Conservation (phyloP, 1,140 invertebrate species). For the Chrysopa pallens region DNA sequence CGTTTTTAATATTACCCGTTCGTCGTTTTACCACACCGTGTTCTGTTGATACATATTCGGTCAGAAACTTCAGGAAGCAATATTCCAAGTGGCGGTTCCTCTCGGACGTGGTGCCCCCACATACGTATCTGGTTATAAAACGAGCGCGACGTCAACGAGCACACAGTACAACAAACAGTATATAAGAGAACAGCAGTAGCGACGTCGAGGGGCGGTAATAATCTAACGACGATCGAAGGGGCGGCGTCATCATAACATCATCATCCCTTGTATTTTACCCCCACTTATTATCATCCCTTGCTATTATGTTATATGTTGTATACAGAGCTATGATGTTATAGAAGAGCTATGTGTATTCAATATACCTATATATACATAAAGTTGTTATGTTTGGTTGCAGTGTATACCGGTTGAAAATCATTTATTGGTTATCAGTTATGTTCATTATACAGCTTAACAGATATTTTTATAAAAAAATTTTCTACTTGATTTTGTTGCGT, state of each 20-base stretch:
- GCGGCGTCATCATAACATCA: neutral
- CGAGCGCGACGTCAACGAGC: neutral
- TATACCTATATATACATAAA: no score
- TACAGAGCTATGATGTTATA: no score
- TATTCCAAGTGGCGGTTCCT: constrained; percentile 25
- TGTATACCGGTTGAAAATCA: no score
- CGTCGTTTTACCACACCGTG: neutral
- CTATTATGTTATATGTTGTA: no score
- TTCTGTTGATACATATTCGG: neutral
- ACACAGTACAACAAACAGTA: neutral
- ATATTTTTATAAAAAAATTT: no score
- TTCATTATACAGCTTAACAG: no score
- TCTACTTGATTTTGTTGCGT: no score
- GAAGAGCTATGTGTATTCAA: no score
- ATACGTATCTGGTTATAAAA: neutral
- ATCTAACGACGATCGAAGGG: neutral
- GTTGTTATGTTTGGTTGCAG: no score
- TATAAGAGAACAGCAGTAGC: neutral
- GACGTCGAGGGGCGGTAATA: neutral
- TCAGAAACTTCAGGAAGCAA: constrained; percentile 18
- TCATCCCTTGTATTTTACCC: neutral
- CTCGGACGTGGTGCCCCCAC: constrained; percentile 15
- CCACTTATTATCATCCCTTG: no score
- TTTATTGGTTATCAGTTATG: no score
- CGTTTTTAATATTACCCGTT: neutral